phyloP scores from a whole-genome alignment of 2,888 invertebrate genomes.

The Toxonevra muliebris region DNA sequence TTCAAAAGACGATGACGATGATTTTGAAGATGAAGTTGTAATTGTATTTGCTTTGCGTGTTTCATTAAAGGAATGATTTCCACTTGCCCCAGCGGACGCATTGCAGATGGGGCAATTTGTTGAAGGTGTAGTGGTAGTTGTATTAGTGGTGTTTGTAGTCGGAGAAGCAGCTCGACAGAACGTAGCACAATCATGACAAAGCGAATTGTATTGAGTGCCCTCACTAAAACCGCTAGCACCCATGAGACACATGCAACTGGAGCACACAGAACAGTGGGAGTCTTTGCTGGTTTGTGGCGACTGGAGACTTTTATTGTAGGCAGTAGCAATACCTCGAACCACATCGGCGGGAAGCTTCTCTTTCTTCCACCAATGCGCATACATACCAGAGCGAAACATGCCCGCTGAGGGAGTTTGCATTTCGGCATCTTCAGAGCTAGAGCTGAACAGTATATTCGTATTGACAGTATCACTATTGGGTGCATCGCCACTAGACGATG shows the following conservation, averaged over 20 bases:
- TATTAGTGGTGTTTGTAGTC: slow-evolving; percentile 50
- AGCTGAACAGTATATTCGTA: slow-evolving; percentile 39
- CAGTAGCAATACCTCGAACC: slow-evolving; percentile 66
- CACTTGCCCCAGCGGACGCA: neutral
- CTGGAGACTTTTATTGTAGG: slow-evolving; percentile 67
- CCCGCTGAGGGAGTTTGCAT: slow-evolving; percentile 34
- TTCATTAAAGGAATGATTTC: slow-evolving; percentile 20
- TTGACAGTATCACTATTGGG: slow-evolving; percentile 41
- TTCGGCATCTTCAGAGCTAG: slow-evolving; percentile 42
- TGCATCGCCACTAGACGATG: slow-evolving; percentile 21
- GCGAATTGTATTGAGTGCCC: slow-evolving; percentile 55
- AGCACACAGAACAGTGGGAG: slow-evolving; percentile 52
- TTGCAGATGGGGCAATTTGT: slow-evolving; percentile 11
- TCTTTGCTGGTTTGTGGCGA: slow-evolving; percentile 67
- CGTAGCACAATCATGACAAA: slow-evolving; percentile 56
- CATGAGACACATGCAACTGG: slow-evolving; percentile 54
- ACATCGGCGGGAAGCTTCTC: slow-evolving; percentile 79
- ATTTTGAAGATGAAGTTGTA: slow-evolving; percentile 25
- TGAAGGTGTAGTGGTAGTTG: slow-evolving; percentile 42
- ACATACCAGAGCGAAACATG: slow-evolving; percentile 82
- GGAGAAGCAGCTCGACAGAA: slow-evolving; percentile 43
- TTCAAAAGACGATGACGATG: slow-evolving; percentile 46
- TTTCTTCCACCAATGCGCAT: slow-evolving; percentile 94
- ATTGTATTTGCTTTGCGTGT: slow-evolving; percentile 35
- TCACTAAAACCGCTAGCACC: slow-evolving; percentile 57